These are phyloP conservation scores for Malthinus seriepunctatus DNA, from an alignment of 2,888 invertebrate species.

Conservation along the genomic window DNA sequence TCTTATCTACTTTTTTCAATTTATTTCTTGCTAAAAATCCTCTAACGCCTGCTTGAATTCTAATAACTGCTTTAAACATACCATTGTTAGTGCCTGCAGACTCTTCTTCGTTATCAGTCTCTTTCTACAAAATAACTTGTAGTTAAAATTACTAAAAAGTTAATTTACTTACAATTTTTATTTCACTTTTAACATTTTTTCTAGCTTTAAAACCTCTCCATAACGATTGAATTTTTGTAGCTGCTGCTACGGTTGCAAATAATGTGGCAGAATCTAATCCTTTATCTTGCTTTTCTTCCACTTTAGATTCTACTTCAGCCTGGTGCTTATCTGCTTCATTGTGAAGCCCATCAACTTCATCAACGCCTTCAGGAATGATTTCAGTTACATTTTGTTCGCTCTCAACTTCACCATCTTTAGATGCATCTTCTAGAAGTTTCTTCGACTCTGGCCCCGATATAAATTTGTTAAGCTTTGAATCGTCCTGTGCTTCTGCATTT, in stretches of 20 bases:
- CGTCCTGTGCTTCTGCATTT: constrained; percentile 6
- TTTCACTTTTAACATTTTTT: constrained; percentile 5
- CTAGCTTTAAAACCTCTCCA: constrained; percentile 25
- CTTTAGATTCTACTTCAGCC: too few species aligned
- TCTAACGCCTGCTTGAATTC: constrained; percentile 68
- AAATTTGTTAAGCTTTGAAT: constrained; percentile 12
- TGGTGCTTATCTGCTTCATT: too few species aligned
- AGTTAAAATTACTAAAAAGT: background rate
- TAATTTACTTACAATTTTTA: background rate
- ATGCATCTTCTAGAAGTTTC: background rate
- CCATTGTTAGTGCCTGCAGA: constrained; percentile 19
- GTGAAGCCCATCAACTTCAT: background rate
- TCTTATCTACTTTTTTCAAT: background rate
- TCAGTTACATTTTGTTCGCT: background rate
- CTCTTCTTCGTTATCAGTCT: constrained; percentile 37
- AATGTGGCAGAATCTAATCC: background rate
- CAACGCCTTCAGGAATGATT: background rate
- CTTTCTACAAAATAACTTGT: background rate
- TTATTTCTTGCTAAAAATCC: constrained; percentile 61
- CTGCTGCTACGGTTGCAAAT: constrained; percentile 13
- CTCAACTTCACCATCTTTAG: background rate
- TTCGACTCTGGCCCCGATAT: background rate
- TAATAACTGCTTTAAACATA: constrained; percentile 61
- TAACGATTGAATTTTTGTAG: constrained; percentile 23
- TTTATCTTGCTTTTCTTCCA: background rate